These are phyloP conservation scores for Gavia stellata DNA, from an alignment of 2,113 vertebrate species.

Conservation along the genomic window DNA sequence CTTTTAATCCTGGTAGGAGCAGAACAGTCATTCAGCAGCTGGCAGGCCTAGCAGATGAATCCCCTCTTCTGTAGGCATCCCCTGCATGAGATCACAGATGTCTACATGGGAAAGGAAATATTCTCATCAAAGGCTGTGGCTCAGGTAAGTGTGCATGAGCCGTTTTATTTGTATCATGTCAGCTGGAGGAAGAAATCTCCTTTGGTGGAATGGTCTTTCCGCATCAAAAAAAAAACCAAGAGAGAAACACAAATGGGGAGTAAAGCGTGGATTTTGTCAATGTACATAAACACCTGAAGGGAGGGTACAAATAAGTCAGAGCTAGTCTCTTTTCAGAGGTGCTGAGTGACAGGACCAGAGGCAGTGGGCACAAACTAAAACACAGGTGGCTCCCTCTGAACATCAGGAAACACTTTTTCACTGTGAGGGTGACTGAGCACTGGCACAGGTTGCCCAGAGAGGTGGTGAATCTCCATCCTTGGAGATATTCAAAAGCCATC, in stretches of 20 bases:
- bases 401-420: not conserved
- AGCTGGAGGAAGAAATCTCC: not conserved
- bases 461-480: not conserved
- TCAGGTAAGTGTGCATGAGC: not conserved
- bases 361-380: not conserved
- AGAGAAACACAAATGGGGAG: not conserved
- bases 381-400: not conserved
- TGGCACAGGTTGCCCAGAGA: not conserved
- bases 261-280: accelerated
- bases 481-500: not conserved
- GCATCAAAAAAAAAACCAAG: not conserved
- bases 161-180: not conserved
- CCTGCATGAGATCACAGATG: not conserved
- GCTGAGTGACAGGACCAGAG: not conserved
- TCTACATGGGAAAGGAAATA: not conserved
- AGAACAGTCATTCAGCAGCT: not conserved
- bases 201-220: not conserved
- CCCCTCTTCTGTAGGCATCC: not conserved
- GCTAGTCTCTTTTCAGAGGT: not conserved
- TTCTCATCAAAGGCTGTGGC: not conserved
- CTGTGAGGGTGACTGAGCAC: not conserved
- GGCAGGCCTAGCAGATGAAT: not conserved
- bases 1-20: not conserved
- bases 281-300: not conserved
- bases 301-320: not conserved